Base-by-base conservation (phyloP, 2,797 vertebrate genomes). In the Anguilla marmorata region DNA sequence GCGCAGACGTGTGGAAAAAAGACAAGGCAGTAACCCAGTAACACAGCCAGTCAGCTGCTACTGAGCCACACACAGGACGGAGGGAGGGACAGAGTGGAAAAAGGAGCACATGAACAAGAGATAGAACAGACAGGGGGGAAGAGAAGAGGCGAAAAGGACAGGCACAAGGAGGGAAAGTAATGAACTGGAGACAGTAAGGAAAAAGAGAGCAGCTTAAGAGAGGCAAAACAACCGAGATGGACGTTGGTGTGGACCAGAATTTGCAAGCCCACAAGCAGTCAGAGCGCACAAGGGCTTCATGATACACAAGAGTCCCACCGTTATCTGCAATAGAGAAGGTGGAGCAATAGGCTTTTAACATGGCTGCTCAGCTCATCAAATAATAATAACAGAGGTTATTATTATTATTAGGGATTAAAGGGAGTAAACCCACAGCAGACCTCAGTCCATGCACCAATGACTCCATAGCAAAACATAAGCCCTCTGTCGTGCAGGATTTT, bases 251-350 rank as follows among this genome's bases (percentile, higher is more conserved):
- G 58, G 88, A 86, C 74, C 87, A 33, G 86, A 87, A 89, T 69
- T 87, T 60, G 86, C 76, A 63, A 69, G 56, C 72, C 87, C 85
- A 87, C 48, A 85, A 50, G 86, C 54, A 86, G 85, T 79, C 88
- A 48, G 84, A 87, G 88, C 27, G 54, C 63, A 90, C 76, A 86
- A 58, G 84, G 85, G 85, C 84, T 88, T 87, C 85, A 86, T 33
- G 52, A 87, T 41, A 90, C 52, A 60, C 88, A 90, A 88, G 87
- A 83, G 54, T 87, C 86, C 87, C 88, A 74, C 80, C 33, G 83
- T 89, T 90, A 89, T 89, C 88, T 90, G 90, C 84, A 90, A 90
- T 86, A 88, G 14, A 89, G 86, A 89, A 87, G 88, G 76, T 11
- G 86, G 54, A 48, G 86, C 86, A 48, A 41, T 5, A 79, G 79